A percentile compares a stretch with the other conserved stretches of the same genome.
phyloP scores from a whole-genome alignment of 2,797 vertebrate genomes.

The Buphagus erythrorhynchus region DNA sequence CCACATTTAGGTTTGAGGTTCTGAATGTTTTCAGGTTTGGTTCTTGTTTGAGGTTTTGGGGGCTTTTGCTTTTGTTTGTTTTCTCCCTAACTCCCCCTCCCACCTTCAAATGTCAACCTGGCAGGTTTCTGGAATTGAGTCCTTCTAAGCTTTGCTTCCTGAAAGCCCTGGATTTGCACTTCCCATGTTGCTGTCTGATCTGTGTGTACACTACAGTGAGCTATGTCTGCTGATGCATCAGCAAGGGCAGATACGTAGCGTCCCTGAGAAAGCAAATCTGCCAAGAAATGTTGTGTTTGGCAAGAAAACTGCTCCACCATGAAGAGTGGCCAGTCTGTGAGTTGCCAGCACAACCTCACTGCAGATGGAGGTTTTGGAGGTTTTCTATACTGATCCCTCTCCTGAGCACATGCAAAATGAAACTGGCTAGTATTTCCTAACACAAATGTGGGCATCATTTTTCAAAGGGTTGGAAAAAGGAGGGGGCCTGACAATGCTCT shows the following conservation, averaged over 20 bases:
- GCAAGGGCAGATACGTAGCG: neutral
- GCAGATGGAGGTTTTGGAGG: constrained; percentile 27
- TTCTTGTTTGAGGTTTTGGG: constrained; percentile 48
- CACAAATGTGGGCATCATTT: neutral
- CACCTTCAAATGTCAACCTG: constrained; percentile 47
- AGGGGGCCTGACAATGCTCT: neutral
- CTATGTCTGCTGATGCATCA: neutral
- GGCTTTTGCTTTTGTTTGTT: constrained; percentile 55
- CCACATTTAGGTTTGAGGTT: constrained; percentile 11
- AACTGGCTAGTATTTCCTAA: neutral
- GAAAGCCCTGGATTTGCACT: constrained; percentile 37
- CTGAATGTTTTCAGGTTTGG: constrained; percentile 25
- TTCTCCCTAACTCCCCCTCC: constrained; percentile 47
- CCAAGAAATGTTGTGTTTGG: neutral
- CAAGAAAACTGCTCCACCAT: neutral
- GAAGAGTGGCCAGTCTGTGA: neutral
- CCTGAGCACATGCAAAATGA: neutral
- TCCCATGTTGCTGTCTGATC: neutral
- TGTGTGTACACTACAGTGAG: neutral
- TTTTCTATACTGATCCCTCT: neutral
- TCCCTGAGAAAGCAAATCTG: neutral
- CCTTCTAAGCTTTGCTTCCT: constrained; percentile 13
- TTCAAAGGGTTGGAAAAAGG: neutral
- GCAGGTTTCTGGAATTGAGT: constrained; percentile 57
- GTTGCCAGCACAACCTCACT: neutral